Evolutionary conservation across 2,113 vertebrate genomes (phyloP), one percentile per base, ranked within the genome.

Genomic region (Agapornis roseicollis): DNA sequence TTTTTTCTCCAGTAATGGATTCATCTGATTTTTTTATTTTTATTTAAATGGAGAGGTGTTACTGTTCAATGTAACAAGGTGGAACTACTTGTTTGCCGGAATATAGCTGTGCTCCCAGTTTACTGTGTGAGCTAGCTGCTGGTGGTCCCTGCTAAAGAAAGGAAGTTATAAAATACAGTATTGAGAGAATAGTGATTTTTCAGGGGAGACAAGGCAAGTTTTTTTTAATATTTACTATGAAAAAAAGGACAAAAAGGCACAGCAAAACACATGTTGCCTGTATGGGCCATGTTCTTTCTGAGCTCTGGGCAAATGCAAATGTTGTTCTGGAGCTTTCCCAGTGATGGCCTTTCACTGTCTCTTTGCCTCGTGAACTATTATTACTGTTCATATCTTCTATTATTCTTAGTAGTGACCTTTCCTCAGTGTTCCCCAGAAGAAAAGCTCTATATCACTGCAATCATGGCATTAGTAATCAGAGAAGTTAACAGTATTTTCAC

Each of bases 371-470:
- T 80, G 53, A 80, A n/a, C 68, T 63, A 10, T 88, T 94, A 93
- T 83, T 93, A 80, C 39, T 39, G 27, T 77, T 90, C 55, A 60
- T 24, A 84, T 93, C 79, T 88, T 91, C 94, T 94, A n/a, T 94
- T 94, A 74, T 66, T 91, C 60, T 52, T 64, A 74, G 33, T 3
- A 71, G 47, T 88, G 88, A 93, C 79, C 95, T 94, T 93, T 94
- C 46, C 71, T 78, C 64, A 55, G 64, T 28, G 74, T 24, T 93
- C 39, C 70, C 33, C 64, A 68, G 55, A 56, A 95, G 46, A 89
- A 80, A 80, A 85, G 55, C 33, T 41, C 27, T 77, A 39, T 35
- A 71, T 81, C 47, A 83, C 60, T 88, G 80, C 80, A 90, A 55
- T 71, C 68, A n/a, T 44, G 56, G 29, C 61, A 80, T 92, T 94